Evolutionary conservation across 2,888 invertebrate species (phyloP).

Genomic region (Sphaerophoria taeniata): DNA sequence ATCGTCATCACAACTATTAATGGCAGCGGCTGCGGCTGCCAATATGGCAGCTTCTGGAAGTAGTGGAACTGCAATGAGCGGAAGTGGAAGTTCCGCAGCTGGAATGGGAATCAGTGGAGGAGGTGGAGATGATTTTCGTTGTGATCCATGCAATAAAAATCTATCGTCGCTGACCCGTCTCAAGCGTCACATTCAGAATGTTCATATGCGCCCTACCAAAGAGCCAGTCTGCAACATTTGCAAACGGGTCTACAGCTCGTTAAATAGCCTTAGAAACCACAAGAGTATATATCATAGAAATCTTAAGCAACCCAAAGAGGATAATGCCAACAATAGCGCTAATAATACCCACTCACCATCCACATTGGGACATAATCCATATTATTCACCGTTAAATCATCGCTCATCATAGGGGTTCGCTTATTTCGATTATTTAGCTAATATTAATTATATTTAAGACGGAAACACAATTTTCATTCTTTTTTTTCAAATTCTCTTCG

Average conservation of each 20-base stretch:
- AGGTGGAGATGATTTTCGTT: slow-evolving; percentile 92
- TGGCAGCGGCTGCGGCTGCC: slow-evolving; percentile 73
- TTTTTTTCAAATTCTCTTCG: slow-evolving; percentile 35
- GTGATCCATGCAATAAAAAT: slow-evolving; percentile 96
- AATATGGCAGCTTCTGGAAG: slow-evolving; percentile 59
- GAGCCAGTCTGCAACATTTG: slow-evolving; percentile 96
- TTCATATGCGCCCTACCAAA: slow-evolving; percentile 94
- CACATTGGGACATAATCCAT: slow-evolving; percentile 77
- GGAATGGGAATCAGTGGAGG: slow-evolving; percentile 77
- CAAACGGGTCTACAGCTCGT: slow-evolving; percentile 95
- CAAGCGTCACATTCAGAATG: slow-evolving; percentile 96
- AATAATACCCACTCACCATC: slow-evolving; percentile 67
- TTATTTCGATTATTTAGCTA: slow-evolving; percentile 81
- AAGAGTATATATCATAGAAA: slow-evolving; percentile 96
- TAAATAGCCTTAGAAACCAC: slow-evolving; percentile 95
- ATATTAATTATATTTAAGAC: slow-evolving; percentile 78
- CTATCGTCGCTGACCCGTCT: slow-evolving; percentile 93
- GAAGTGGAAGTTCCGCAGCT: slow-evolving; percentile 75
- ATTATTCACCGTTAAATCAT: slow-evolving; percentile 80
- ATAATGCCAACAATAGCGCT: slow-evolving; percentile 76
- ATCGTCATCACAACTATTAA: slow-evolving; percentile 74
- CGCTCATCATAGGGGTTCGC: slow-evolving; percentile 82
- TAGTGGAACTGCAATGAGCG: slow-evolving; percentile 78
- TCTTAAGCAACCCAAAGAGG: slow-evolving; percentile 87
- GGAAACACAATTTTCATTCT: slow-evolving; percentile 19